phyloP scores from a whole-genome alignment of 2,113 vertebrate genomes.

The Saccopteryx bilineata region DNA sequence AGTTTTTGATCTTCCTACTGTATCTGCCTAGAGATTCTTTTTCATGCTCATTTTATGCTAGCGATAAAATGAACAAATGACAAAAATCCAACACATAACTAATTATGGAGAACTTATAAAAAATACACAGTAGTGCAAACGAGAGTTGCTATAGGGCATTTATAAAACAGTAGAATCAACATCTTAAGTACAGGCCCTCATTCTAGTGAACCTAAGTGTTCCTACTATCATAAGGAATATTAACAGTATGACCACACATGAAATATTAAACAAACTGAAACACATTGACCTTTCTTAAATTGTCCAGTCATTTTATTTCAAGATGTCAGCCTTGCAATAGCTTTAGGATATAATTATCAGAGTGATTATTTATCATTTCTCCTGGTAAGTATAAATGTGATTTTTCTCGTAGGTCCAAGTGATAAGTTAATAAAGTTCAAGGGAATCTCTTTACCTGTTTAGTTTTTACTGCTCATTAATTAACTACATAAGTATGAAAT shows the following conservation, averaged over 20 bases:
- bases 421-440: not conserved
- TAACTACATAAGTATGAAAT: not conserved
- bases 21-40: not conserved
- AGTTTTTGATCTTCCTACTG: not conserved
- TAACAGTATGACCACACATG: not conserved
- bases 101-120: not conserved
- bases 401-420: not conserved
- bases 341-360: not conserved
- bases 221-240: not conserved
- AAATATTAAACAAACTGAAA: not conserved
- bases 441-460: not conserved
- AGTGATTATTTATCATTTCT: not conserved
- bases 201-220: not conserved
- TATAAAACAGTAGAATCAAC: not conserved
- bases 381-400: not conserved
- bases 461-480: not conserved
- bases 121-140: not conserved
- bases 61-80: not conserved
- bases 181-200: not conserved
- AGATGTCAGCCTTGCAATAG: not conserved
- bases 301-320: constrained; percentile 71
- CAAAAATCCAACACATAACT: not conserved
- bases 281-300: not conserved
- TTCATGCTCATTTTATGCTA: not conserved
- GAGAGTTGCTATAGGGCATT: not conserved